Evolutionary conservation across 2,113 vertebrate genomes (phyloP).

Genomic region (Cyanoliseus patagonus): DNA sequence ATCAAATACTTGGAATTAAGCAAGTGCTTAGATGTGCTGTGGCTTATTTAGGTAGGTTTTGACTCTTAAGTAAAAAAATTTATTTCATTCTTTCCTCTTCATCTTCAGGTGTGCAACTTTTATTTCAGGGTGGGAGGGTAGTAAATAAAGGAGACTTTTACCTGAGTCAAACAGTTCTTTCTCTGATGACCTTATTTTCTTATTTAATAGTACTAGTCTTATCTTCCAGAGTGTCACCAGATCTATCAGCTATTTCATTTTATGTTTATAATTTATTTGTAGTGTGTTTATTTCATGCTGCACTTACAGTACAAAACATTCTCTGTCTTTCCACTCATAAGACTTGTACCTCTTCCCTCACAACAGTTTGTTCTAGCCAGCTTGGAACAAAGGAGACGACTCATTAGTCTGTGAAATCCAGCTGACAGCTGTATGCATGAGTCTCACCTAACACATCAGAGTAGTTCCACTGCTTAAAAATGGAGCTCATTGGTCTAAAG

Average conservation of each 20-base stretch:
- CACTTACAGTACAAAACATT: not conserved
- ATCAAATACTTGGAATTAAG: not conserved
- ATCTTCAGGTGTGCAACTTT: not conserved
- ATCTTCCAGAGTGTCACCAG: not conserved
- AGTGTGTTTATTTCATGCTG: not conserved
- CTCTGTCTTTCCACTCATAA: not conserved
- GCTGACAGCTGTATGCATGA: not conserved
- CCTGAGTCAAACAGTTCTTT: not conserved
- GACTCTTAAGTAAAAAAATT: not conserved
- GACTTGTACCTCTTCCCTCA: not conserved
- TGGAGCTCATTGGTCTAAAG: not conserved
- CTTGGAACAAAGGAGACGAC: not conserved
- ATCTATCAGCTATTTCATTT: not conserved
- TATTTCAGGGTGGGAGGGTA: not conserved
- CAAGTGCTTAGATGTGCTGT: not conserved
- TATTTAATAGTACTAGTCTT: not conserved
- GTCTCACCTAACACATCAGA: not conserved
- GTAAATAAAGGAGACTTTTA: not conserved
- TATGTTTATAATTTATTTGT: not conserved
- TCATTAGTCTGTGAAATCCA: not conserved
- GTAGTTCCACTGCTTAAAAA: not conserved
- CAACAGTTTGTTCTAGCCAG: not conserved
- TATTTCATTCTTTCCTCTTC: not conserved
- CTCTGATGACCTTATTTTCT: not conserved
- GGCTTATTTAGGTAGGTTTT: not conserved